Conservation (phyloP, 1,140 invertebrate species). For the Zaprionus ornatus region DNA sequence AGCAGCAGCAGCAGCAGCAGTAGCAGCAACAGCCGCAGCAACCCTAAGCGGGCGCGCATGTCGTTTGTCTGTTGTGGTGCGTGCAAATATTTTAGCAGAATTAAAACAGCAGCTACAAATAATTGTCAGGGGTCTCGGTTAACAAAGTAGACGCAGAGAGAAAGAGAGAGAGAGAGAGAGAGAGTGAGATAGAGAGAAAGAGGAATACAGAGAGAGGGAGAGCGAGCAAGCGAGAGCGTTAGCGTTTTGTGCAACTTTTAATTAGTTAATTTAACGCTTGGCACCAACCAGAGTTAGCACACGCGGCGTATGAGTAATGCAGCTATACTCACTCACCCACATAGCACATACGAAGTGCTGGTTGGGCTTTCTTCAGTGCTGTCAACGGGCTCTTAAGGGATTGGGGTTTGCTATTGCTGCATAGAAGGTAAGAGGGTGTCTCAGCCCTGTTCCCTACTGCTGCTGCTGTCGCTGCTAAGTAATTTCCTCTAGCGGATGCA, state of each 20-base stretch:
- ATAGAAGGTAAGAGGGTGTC: not conserved
- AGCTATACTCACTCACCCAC: slow-evolving; percentile 17
- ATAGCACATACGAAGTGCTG: slow-evolving; percentile 15
- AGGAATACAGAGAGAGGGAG: not conserved
- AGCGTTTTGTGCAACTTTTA: slow-evolving; percentile 69
- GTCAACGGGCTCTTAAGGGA: slow-evolving; percentile 54
- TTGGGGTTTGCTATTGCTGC: slow-evolving; percentile 23
- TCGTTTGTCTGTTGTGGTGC: slow-evolving; percentile 32
- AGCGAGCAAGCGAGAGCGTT: slow-evolving; percentile 23
- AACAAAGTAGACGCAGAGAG: slow-evolving; percentile 11
- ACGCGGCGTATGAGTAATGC: slow-evolving; percentile 72
- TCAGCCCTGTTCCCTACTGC: not conserved
- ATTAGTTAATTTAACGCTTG: slow-evolving; percentile 80
- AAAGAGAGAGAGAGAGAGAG: not conserved
- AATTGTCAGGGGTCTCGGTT: slow-evolving; percentile 37
- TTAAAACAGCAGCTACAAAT: slow-evolving; percentile 50
- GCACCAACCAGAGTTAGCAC: slow-evolving; percentile 60
- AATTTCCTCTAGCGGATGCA: slow-evolving; percentile 80
- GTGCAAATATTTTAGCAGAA: slow-evolving; percentile 52
- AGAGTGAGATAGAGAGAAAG: not conserved
- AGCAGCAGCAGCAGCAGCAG: slow-evolving; percentile 21
- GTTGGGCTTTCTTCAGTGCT: slow-evolving; percentile 58
- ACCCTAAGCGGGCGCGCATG: slow-evolving; percentile 18
- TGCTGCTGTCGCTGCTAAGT: slow-evolving; percentile 49
- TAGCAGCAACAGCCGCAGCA: slow-evolving; percentile 31